phyloP scores from a whole-genome alignment of 2,888 invertebrate species.

The Acanthosoma haemorrhoidale region DNA sequence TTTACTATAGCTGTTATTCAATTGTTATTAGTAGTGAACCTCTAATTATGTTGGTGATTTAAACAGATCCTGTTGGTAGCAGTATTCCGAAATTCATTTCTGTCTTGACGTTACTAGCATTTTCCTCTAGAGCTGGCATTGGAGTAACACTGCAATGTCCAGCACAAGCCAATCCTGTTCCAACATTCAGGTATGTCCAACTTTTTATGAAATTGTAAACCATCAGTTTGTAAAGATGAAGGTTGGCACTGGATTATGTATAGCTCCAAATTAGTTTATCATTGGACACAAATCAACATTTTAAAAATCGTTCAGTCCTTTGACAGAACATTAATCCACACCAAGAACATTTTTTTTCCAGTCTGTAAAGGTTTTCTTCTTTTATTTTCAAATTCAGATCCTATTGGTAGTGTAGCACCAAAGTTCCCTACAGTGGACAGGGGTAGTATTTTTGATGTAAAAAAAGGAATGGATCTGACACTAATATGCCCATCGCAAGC shows the following conservation, averaged over 20 bases:
- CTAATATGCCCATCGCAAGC: slow-evolving; percentile 68
- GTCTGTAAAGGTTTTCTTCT: too few relatives aligned
- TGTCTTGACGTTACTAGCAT: neutral
- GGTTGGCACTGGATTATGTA: too few relatives aligned
- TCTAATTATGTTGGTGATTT: too few relatives aligned
- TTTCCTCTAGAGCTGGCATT: neutral
- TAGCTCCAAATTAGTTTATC: too few relatives aligned
- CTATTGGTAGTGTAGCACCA: slow-evolving; percentile 47
- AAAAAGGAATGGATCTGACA: slow-evolving; percentile 41
- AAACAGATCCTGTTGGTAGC: slow-evolving; percentile 9
- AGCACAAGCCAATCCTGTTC: slow-evolving; percentile 55
- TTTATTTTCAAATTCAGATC: slow-evolving; percentile 39
- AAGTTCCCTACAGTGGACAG: slow-evolving; percentile 50
- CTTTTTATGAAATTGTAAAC: too few relatives aligned
- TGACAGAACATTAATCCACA: too few relatives aligned
- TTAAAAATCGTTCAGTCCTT: too few relatives aligned
- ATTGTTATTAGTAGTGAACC: too few relatives aligned
- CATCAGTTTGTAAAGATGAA: too few relatives aligned
- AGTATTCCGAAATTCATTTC: neutral
- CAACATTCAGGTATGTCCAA: slow-evolving; percentile 50
- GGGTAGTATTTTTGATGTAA: slow-evolving; percentile 44
- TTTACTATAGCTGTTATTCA: too few relatives aligned
- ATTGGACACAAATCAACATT: too few relatives aligned
- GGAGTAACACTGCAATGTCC: slow-evolving; percentile 47
- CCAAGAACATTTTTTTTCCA: too few relatives aligned